These are phyloP conservation scores for Phalloptychus januarius DNA, from an alignment of 2,797 vertebrate genomes.

Conservation along the genomic window DNA sequence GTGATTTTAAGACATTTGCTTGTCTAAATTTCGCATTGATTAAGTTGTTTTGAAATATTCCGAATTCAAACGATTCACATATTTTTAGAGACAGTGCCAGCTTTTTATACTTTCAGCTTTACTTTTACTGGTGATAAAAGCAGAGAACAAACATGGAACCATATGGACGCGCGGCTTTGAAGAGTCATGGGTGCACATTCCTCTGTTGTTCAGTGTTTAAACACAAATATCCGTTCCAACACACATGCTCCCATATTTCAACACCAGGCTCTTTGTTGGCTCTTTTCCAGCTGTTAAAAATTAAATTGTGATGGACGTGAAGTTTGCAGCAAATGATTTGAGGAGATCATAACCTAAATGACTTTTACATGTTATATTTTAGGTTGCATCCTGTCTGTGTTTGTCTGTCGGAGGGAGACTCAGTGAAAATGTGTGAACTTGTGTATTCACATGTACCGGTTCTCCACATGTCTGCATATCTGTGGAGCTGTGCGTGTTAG, in stretches of 20 bases:
- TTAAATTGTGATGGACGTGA: conserved; percentile 25
- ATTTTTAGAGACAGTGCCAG: conserved; percentile 37
- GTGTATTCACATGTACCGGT: conserved; percentile 39
- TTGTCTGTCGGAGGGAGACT: conserved; percentile 36
- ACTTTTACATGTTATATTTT: conserved; percentile 15
- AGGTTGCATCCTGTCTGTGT: conserved; percentile 37
- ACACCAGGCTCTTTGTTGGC: conserved; percentile 18
- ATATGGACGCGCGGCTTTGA: conserved; percentile 44
- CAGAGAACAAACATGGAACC: conserved; percentile 35
- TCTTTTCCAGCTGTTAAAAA: neutral
- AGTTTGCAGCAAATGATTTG: conserved; percentile 16
- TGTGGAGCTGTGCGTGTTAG: conserved; percentile 78
- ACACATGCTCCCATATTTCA: conserved; percentile 50
- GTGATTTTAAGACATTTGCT: conserved; percentile 65
- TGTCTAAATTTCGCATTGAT: conserved; percentile 69
- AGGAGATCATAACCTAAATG: conserved; percentile 27
- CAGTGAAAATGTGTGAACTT: conserved; percentile 21
- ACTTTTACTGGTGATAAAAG: conserved; percentile 44
- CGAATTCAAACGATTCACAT: conserved; percentile 42
- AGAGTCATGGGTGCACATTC: conserved; percentile 26
- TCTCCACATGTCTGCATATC: conserved; percentile 65
- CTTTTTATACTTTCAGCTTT: conserved; percentile 21
- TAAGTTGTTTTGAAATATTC: conserved; percentile 61
- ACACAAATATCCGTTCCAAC: conserved; percentile 36
- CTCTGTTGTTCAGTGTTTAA: conserved; percentile 35